Percentiles rank a stretch among this genome's conserved stretches.
These are phyloP conservation scores for Onthophagus sagittarius DNA, from an alignment of 2,888 invertebrate species.

Conservation along the genomic window DNA sequence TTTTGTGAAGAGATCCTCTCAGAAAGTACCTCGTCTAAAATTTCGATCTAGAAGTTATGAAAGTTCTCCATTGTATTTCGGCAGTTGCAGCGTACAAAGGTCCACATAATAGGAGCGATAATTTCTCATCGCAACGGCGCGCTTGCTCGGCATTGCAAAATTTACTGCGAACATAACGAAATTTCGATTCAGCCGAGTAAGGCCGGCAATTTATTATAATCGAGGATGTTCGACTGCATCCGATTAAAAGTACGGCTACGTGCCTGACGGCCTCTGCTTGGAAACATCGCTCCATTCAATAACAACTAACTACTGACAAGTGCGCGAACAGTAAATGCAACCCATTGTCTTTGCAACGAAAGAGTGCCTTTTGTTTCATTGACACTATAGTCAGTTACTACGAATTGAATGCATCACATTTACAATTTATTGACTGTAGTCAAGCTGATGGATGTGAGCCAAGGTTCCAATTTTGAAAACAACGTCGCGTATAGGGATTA, in stretches of 20 bases:
- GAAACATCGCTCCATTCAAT: not conserved
- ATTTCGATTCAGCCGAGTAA: not conserved
- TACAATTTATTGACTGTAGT: not conserved
- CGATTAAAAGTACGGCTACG: not conserved
- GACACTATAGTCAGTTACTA: not conserved
- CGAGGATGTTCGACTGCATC: not conserved
- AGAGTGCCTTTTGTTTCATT: not conserved
- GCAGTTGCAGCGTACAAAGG: not conserved
- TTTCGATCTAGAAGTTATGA: not conserved
- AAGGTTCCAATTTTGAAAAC: not conserved
- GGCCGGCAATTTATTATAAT: not conserved
- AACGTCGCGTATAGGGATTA: not conserved
- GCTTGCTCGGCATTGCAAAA: not conserved
- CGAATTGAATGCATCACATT: not conserved
- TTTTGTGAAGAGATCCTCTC: not conserved
- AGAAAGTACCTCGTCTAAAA: not conserved
- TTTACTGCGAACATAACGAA: not conserved
- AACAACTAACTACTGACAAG: not conserved
- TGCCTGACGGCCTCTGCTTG: not conserved
- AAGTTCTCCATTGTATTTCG: not conserved
- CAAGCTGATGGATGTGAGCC: not conserved
- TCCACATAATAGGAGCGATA: not conserved
- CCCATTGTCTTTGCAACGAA: not conserved
- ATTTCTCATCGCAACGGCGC: not conserved
- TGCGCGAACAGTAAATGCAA: not conserved